Base-by-base conservation (phyloP, 53 echinoderm and acorn worm genomes). In the Patiria pectinifera region DNA sequence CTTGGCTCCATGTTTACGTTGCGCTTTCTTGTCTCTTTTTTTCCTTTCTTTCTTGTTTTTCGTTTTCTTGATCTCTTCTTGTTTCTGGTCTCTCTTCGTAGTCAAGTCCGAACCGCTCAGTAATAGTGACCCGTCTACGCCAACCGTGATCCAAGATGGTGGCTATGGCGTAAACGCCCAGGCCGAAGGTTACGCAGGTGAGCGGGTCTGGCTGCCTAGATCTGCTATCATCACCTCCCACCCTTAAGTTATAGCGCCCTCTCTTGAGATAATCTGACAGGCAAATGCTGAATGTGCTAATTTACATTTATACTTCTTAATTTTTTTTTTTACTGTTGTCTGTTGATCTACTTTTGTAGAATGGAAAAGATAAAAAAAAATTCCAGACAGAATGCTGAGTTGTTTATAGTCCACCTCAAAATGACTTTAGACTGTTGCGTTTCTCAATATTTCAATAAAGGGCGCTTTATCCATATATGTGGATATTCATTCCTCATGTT, bases 51-150 rank as follows among this genome's bases (percentile, higher is more conserved):
- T 43, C 85, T 70, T 91, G 59, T 79, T 72, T 70, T 76, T 62
- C 21, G 58, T 24, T 78, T 86, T 78, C 91, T 81, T 84, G 22
- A 62, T 77, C 80, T 91, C 69, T 91, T 94, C 72, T 93, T 78
- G 53, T 94, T 80, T 91, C 83, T 85, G 43, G 78, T 88, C 79
- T 86, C 72, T 78, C 86, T 78, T 89, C 91, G 77, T 91, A 98
- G 96, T 98, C 92, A 98, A 98, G 76, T 94, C 95, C 21, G 98
- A 98, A 88, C 98, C 98, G 84, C 89, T 95, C 70, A 95, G 95
- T 92, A 94, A 93, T 92, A 93, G 96, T 86, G 95, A 95, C 48
- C 91, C 94, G 45, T 96, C 98, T 16, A 94, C 93, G 21, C 86
- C 94, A 14, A 91, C 93, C 84, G 91, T 85, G 91, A 84, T 66